phyloP scores from a whole-genome alignment of 1,140 invertebrate species.

The Scaptomyza graminum region DNA sequence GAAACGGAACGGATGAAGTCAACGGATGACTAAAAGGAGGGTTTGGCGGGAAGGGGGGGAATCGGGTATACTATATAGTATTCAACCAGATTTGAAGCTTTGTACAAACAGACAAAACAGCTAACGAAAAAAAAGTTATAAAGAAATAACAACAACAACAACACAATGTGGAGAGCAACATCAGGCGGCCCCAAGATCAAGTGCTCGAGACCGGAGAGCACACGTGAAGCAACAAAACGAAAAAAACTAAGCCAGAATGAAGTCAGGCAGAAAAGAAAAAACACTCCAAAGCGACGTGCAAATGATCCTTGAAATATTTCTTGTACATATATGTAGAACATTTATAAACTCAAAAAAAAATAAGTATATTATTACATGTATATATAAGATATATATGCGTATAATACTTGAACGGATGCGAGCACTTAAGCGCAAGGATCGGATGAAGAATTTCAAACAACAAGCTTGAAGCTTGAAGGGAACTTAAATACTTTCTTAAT shows the following conservation, averaged over 20 bases:
- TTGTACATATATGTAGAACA: slow-evolving; percentile 32
- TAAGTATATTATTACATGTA: no score
- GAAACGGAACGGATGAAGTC: slow-evolving; percentile 28
- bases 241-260: slow-evolving; percentile 8
- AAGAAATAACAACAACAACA: slow-evolving; percentile 29
- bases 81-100: slow-evolving; percentile 81
- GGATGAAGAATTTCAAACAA: not conserved
- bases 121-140: slow-evolving; percentile 20
- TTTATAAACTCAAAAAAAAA: not conserved
- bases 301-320: slow-evolving; percentile 71
- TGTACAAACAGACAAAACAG: slow-evolving; percentile 69
- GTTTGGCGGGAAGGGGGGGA: not conserved
- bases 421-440: slow-evolving; percentile 55
- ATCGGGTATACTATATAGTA: slow-evolving; percentile 26
- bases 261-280: slow-evolving; percentile 38
- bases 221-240: slow-evolving; percentile 33
- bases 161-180: slow-evolving; percentile 57
- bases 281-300: slow-evolving; percentile 58
- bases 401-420: slow-evolving; percentile 52
- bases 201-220: slow-evolving; percentile 60
- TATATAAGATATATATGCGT: slow-evolving; percentile 10
- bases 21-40: slow-evolving; percentile 9
- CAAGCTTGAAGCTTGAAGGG: not conserved
- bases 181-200: slow-evolving; percentile 63
- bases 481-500: no score